phyloP scores from a whole-genome alignment of 2,113 vertebrate species.

The Lophochroa leadbeateri region DNA sequence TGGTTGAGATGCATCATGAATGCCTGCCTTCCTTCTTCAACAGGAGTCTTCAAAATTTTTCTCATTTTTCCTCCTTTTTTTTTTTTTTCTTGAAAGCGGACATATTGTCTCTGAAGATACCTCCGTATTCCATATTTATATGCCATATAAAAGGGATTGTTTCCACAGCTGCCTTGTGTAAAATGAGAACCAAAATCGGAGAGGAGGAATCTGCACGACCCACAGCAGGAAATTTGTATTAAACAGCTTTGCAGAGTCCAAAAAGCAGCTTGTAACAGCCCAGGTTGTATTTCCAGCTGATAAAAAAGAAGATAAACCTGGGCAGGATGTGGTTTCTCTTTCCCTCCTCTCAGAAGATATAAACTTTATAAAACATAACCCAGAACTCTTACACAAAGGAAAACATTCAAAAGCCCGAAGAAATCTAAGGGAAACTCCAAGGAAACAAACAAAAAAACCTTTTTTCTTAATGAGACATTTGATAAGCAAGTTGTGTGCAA shows the following conservation, averaged over 20 bases:
- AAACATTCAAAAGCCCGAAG: background rate
- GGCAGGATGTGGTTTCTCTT: background rate
- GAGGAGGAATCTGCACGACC: background rate
- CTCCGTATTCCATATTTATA: background rate
- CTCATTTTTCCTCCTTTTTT: background rate
- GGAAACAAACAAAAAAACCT: background rate
- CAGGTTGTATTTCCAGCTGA: background rate
- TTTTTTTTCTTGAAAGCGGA: background rate
- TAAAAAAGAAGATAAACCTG: background rate
- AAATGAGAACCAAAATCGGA: background rate
- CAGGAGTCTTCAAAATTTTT: background rate
- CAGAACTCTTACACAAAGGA: background rate
- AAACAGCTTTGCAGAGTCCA: background rate
- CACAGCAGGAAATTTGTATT: background rate
- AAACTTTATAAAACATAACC: background rate
- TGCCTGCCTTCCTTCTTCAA: background rate
- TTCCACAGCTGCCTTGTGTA: background rate
- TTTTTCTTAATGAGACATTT: background rate
- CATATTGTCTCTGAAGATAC: accelerated
- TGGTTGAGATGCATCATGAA: background rate
- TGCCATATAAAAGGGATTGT: background rate
- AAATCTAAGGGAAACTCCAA: background rate
- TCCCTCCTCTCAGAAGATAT: background rate
- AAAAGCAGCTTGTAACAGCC: background rate
- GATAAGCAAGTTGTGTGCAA: background rate